Conservation (phyloP, 2,113 vertebrate species). For the Pangasianodon hypophthalmus region DNA sequence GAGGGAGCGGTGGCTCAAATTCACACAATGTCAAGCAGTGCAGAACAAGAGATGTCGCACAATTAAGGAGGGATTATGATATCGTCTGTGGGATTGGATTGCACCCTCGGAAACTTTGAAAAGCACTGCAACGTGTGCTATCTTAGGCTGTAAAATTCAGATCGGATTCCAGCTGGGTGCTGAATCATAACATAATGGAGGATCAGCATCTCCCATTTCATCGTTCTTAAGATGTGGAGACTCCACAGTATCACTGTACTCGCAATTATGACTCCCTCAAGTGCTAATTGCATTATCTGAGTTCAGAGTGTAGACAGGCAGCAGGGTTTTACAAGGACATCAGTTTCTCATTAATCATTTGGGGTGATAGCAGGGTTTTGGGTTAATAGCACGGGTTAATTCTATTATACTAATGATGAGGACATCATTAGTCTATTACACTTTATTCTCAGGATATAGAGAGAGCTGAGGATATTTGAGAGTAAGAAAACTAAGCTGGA, state of each 20-base stretch:
- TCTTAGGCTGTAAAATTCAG: slow-evolving; percentile 13
- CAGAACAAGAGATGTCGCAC: slow-evolving; percentile 28
- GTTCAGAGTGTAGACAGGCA: slow-evolving; percentile 27
- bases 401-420: slow-evolving; percentile 42
- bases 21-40: slow-evolving; percentile 20
- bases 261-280: slow-evolving; percentile 36
- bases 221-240: slow-evolving; percentile 15
- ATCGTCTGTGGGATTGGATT: neutral
- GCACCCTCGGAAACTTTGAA: slow-evolving; percentile 5
- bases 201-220: neutral
- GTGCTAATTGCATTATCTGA: slow-evolving; percentile 44
- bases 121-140: neutral
- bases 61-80: slow-evolving; percentile 29
- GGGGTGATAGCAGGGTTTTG: slow-evolving; percentile 31
- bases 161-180: slow-evolving; percentile 17
- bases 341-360: slow-evolving; percentile 41
- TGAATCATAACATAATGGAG: slow-evolving; percentile 18
- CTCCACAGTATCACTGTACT: neutral
- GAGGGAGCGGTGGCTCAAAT: neutral
- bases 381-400: slow-evolving; percentile 52
- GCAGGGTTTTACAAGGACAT: slow-evolving; percentile 17
- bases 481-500: neutral
- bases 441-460: neutral
- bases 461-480: neutral
- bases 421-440: slow-evolving; percentile 48